Percentiles rank a stretch among this genome's conserved stretches.
Evolutionary conservation across 1,140 invertebrate species (phyloP).

Genomic region (Uloborus diversus): DNA sequence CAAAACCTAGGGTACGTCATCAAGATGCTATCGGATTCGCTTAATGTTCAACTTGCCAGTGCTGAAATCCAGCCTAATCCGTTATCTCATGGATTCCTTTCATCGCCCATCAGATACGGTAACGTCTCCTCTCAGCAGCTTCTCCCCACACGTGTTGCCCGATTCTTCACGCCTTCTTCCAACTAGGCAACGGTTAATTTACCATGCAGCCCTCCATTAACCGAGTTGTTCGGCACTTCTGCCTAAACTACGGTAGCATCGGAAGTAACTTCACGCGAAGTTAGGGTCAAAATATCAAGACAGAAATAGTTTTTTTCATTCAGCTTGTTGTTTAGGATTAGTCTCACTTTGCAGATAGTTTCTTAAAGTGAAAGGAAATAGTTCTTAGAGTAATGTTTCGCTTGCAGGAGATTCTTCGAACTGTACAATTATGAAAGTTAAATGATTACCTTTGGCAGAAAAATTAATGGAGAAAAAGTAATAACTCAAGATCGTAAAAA

Average conservation of each 20-base stretch:
- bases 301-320: no score
- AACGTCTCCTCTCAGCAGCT: not conserved
- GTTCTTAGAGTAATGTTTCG: no score
- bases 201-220: constrained; percentile 11
- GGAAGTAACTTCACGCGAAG: no score
- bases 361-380: no score
- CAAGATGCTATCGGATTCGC: constrained; percentile 8
- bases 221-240: not conserved
- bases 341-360: no score
- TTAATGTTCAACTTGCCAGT: constrained; percentile 16
- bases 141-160: not conserved
- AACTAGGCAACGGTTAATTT: not conserved
- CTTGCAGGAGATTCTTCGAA: no score
- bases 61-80: not conserved
- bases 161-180: constrained; percentile 30
- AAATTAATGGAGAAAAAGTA: no score
- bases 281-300: no score
- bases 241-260: not conserved
- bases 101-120: constrained; percentile 30
- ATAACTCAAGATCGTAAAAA: no score
- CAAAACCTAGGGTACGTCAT: not conserved
- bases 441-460: no score
- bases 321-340: no score
- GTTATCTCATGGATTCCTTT: constrained; percentile 13
- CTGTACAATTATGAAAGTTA: no score